These are phyloP conservation scores for Sceliomorpha sp. DNA, from an alignment of 2,888 invertebrate species.

Conservation along the genomic window DNA sequence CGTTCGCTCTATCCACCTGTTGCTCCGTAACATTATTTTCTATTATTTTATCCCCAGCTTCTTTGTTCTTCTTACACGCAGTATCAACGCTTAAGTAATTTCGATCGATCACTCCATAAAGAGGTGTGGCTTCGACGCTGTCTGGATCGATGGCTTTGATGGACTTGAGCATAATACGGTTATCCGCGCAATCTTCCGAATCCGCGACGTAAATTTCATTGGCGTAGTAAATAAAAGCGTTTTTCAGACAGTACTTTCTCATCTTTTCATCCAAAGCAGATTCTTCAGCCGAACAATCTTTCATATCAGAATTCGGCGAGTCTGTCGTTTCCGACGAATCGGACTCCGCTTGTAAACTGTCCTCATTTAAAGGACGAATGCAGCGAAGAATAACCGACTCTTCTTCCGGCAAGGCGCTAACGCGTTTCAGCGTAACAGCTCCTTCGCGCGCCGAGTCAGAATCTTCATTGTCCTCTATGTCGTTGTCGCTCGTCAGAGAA, in stretches of 20 bases:
- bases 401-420: conserved; percentile 65
- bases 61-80: conserved; percentile 1
- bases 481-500: conserved; percentile 74
- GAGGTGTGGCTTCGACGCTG: conserved; percentile 49
- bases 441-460: conserved; percentile 68
- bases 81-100: conserved; percentile 17
- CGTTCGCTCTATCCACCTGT: neutral
- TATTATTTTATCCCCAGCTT: conserved; percentile 1
- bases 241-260: conserved; percentile 39
- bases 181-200: conserved; percentile 69
- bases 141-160: conserved; percentile 74
- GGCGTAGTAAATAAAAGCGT: conserved; percentile 37
- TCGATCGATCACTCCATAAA: conserved; percentile 19
- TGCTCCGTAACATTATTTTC: conserved; percentile 6
- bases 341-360: conserved; percentile 38
- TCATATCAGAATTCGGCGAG: conserved; percentile 16
- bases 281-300: conserved; percentile 18
- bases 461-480: conserved; percentile 74
- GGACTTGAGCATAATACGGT: conserved; percentile 72
- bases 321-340: conserved; percentile 34
- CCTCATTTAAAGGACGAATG: conserved; percentile 69
- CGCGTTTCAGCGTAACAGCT: conserved; percentile 65
- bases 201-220: conserved; percentile 76
- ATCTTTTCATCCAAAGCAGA: conserved; percentile 35
- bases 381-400: conserved; percentile 71